Conservation (phyloP, 2,797 vertebrate species). For the Crocodylus rhombifer region DNA sequence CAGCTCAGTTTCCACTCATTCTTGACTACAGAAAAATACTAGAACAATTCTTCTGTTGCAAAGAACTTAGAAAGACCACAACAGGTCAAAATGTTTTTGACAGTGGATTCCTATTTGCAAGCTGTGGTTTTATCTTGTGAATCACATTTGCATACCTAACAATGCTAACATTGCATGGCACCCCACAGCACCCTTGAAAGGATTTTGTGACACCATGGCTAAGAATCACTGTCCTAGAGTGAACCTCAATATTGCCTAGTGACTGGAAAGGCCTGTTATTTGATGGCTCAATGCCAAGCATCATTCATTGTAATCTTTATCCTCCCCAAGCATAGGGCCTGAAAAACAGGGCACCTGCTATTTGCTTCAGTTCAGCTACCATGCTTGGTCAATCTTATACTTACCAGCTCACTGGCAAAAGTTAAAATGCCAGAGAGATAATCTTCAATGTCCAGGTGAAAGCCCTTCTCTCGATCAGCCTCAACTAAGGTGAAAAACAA, state of each 20-base stretch:
- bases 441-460: constrained; percentile 97
- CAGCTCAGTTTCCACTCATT: too few relatives aligned
- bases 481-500: constrained; percentile 85
- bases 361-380: not conserved
- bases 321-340: fast-evolving
- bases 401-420: constrained; percentile 97
- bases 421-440: constrained; percentile 96
- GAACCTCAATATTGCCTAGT: not conserved
- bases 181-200: too few relatives aligned
- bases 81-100: too few relatives aligned
- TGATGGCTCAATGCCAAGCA: not conserved
- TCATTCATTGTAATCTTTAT: fast-evolving
- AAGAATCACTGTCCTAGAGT: not conserved
- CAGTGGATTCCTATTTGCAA: too few relatives aligned
- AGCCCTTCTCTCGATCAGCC: constrained; percentile 93
- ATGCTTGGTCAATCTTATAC: not conserved
- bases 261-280: not conserved
- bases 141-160: too few relatives aligned
- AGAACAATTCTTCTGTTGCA: too few relatives aligned
- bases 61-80: too few relatives aligned
- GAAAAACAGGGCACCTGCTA: not conserved
- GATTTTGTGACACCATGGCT: too few relatives aligned
- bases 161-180: too few relatives aligned
- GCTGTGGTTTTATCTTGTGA: too few relatives aligned
- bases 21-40: too few relatives aligned